Base-by-base conservation (phyloP, 1,140 invertebrate species). In the Drosophila pruinosa region DNA sequence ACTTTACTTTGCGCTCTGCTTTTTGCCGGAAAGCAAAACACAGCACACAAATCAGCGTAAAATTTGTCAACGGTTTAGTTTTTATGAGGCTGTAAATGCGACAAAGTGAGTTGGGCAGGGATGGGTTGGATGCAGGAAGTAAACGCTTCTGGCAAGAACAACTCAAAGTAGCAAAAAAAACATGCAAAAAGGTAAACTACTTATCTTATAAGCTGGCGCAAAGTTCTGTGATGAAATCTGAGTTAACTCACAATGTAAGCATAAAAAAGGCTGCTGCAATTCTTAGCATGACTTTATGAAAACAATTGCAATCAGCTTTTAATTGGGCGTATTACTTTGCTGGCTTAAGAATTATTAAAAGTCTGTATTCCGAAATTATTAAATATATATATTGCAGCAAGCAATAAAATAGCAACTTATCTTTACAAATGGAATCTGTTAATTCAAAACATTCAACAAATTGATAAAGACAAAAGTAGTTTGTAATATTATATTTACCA, bases 1-100 rank as follows among this genome's bases (percentile, higher is more conserved):
- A 21, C 8, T 21, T n/a, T 59, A 7, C 43, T 24, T 39, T 54
- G 21, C 26, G 19, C 12, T 26, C 21, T 31, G 17, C n/a, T 59
- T 58, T 64, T 41, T 14, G n/a, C 34, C 52, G 41, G 48, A 52
- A 56, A 76, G 56, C 57, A 64, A n/a, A n/a, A n/a, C n/a, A n/a
- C n/a, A n/a, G n/a, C 68, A 64, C 69, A 85, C 63, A 81, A 85
- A 85, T 86, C 80, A 86, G 80, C 69, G 81, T 86, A 64, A 86
- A 85, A 81, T 85, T 80, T 85, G 80, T 85, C 77, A 86, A 77
- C 70, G 57, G 50, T 64, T 72, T 70, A 71, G 75, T 67, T 80
- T 85, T 86, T 77, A 86, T 81, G 81, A 59, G 59, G 75, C 72
- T 69, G 65, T 79, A 85, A 85, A 75, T 62, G 69, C 76, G 56